phyloP scores from a whole-genome alignment of 2,113 vertebrate species.

The Chamaetylas fuelleborni region DNA sequence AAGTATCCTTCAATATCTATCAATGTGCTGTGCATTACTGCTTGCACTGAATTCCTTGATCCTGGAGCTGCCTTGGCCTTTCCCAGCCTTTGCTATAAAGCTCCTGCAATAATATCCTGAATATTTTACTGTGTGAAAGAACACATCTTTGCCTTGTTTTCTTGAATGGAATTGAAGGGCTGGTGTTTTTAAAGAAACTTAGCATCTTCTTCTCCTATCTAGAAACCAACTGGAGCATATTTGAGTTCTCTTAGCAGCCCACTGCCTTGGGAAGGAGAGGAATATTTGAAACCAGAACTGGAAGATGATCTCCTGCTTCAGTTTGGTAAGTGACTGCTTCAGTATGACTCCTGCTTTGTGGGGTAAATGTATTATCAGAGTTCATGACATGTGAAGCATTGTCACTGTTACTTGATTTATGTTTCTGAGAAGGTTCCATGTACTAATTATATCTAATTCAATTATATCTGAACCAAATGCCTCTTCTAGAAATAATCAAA shows the following conservation, averaged over 20 bases:
- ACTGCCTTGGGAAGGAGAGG: constrained; percentile 88
- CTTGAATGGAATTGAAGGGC: background rate
- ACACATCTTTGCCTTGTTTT: background rate
- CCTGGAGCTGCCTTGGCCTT: background rate
- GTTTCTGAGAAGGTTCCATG: rapidly evolving
- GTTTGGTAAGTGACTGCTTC: constrained; percentile 77
- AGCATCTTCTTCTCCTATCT: background rate
- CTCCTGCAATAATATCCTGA: background rate
- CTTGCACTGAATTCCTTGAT: background rate
- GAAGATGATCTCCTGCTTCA: constrained; percentile 91
- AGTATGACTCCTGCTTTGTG: background rate
- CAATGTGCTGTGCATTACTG: background rate
- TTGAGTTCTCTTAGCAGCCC: constrained; percentile 71
- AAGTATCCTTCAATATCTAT: rapidly evolving
- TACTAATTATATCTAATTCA: background rate
- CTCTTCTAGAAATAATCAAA: background rate
- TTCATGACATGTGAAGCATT: rapidly evolving
- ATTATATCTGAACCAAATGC: background rate
- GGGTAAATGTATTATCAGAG: background rate
- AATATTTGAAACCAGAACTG: constrained; percentile 85
- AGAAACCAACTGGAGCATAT: constrained; percentile 82
- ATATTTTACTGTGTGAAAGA: background rate
- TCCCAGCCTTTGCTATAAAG: background rate
- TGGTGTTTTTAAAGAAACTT: background rate
- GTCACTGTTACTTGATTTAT: rapidly evolving